phyloP scores from a whole-genome alignment of 2,113 vertebrate genomes.

The Dromaius novaehollandiae region DNA sequence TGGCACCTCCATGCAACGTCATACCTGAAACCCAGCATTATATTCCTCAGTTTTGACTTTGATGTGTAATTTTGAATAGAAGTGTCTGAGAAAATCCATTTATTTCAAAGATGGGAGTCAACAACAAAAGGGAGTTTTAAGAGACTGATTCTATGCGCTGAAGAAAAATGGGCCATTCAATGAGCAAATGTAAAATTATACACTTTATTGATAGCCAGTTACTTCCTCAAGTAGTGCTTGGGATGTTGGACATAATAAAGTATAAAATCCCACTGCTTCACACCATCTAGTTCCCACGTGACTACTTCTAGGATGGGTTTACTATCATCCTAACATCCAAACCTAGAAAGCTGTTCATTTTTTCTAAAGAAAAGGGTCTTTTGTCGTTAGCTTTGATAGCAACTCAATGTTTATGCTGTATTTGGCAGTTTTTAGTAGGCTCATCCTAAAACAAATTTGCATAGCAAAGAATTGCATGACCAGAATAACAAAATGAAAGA shows the following conservation, averaged over 20 bases:
- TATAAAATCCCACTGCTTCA: slow-evolving; percentile 3
- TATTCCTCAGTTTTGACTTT: background rate
- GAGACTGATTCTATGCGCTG: background rate
- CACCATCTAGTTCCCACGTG: background rate
- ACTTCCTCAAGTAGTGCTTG: background rate
- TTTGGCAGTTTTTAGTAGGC: background rate
- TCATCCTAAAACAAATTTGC: background rate
- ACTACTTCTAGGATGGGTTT: background rate
- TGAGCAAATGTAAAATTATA: background rate
- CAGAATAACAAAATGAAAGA: background rate
- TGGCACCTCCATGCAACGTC: background rate
- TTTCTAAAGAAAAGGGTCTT: slow-evolving; percentile 1
- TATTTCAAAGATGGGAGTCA: background rate
- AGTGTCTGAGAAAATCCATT: background rate
- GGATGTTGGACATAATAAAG: background rate
- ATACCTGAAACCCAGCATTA: background rate
- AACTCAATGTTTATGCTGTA: background rate
- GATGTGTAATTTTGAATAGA: background rate
- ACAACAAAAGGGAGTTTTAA: background rate
- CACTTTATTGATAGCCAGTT: slow-evolving; percentile 1
- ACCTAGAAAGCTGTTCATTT: background rate
- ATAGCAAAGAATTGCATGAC: background rate
- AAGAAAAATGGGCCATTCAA: background rate
- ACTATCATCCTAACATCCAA: background rate
- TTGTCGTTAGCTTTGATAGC: background rate